Base-by-base conservation (phyloP, 2,113 vertebrate genomes). In the Aegotheles bennettii region DNA sequence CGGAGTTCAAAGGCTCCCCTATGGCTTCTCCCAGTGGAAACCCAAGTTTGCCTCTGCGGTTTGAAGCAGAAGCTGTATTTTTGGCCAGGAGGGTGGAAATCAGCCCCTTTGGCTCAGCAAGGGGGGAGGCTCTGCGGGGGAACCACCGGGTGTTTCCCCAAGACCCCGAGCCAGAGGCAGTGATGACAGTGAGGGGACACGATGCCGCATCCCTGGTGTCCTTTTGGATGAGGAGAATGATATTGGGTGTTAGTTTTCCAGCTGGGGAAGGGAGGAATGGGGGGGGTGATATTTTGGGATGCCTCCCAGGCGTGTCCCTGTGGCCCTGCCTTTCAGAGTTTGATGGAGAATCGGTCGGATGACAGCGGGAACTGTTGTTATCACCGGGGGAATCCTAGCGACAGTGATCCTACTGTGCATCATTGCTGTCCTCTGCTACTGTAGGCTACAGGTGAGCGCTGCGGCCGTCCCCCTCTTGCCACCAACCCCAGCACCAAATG, bases 281-380 rank as follows among this genome's bases (percentile, higher is more conserved):
- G 53, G 53, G 16, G 35, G 35, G 12, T 2, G 1, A 0, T 47
- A 12, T 73, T 91, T 84, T 42, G 42, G 29, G 45, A 26, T 45
- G 47, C 35, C n/a, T 76, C 24, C 14, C 6, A 31, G 13, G 36
- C 1, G 2, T 20, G 54, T 51, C 76, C 85, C 80, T 36, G 26
- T 59, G 69, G 54, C 33, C 9, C 48, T 96, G 88, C 57, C 93
- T 92, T 93, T 42, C 97, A 99, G 99, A 98, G 98, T 99, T 99
- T 98, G 98, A 99, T 99, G 99, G 99, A 99, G 99, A 99, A 96
- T 95, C 97, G 99, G 98, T 98, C 99, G 99, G 98, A 99, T 99
- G 99, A 99, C 99, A 99, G 99, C 99, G 95, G 99, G 99, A 99
- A 99, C 99, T 96, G 99, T 99, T 98, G 99, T 99, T 97, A 99